phyloP scores from a whole-genome alignment of 2,797 vertebrate genomes.

The Enteromius unitaeniatus region DNA sequence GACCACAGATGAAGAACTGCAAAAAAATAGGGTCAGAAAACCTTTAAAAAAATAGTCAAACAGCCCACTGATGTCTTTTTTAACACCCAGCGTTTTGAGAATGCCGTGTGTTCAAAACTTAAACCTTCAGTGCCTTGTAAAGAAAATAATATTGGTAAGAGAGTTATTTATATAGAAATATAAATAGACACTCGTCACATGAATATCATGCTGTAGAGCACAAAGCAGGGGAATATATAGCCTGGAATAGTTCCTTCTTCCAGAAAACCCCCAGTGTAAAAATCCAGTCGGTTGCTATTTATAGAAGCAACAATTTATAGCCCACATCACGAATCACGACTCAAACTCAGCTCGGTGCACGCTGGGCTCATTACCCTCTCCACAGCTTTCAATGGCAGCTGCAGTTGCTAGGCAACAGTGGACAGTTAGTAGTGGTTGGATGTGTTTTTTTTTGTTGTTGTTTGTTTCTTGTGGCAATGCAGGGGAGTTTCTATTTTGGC shows the following conservation, averaged over 20 bases:
- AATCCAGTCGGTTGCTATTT: constrained; percentile 48
- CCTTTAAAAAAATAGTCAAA: no score
- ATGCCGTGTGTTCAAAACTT: neutral
- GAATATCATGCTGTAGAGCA: constrained; percentile 2
- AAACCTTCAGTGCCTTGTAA: neutral
- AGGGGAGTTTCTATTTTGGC: constrained; percentile 54
- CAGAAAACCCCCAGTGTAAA: constrained; percentile 41
- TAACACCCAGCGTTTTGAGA: neutral
- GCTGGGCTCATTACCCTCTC: constrained; percentile 36
- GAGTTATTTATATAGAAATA: neutral
- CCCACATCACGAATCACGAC: constrained; percentile 53
- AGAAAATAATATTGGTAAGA: neutral
- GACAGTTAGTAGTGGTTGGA: constrained; percentile 56
- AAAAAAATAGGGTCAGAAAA: no score
- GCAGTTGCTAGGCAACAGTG: constrained; percentile 69
- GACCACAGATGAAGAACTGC: no score
- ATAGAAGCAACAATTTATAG: constrained; percentile 49
- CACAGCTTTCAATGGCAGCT: constrained; percentile 51
- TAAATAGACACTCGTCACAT: neutral
- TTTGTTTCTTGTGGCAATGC: constrained; percentile 48
- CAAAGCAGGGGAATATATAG: neutral
- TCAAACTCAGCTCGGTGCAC: constrained; percentile 19
- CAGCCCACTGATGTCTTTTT: neutral
- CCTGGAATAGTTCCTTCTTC: constrained; percentile 22
- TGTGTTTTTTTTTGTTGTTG: constrained; percentile 50